phyloP scores from a whole-genome alignment of 2,113 vertebrate species.

The Synodontis membranacea region DNA sequence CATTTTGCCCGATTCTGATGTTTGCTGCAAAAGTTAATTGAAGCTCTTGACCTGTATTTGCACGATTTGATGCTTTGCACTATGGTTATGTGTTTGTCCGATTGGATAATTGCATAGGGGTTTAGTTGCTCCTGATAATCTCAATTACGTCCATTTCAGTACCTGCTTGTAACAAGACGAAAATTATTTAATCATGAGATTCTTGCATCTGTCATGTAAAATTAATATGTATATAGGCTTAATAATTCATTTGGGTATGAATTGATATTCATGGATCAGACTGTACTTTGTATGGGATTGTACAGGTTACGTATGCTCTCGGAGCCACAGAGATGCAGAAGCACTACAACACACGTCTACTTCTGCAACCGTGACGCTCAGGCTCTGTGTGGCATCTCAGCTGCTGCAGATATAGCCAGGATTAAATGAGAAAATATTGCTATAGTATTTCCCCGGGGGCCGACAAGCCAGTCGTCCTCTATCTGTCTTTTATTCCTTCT shows the following conservation, averaged over 20 bases:
- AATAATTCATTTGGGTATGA: not conserved
- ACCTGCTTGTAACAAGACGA: not conserved
- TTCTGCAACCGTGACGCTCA: not conserved
- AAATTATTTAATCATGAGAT: too few relatives aligned
- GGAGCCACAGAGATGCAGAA: not conserved
- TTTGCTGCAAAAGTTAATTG: not conserved
- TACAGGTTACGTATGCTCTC: not conserved
- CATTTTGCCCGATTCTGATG: not conserved
- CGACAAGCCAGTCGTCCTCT: conserved; percentile 4
- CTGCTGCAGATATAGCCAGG: conserved; percentile 3
- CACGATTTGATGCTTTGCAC: not conserved
- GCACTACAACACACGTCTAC: not conserved
- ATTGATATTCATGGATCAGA: conserved; percentile 16
- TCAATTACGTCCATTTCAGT: not conserved
- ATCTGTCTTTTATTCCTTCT: conserved; percentile 26
- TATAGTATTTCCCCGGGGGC: conserved; percentile 11
- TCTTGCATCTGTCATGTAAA: not conserved
- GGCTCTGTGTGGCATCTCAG: not conserved
- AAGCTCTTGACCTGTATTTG: not conserved
- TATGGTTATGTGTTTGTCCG: not conserved
- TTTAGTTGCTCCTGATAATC: not conserved
- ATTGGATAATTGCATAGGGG: not conserved
- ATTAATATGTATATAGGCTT: not conserved
- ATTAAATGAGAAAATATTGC: conserved; percentile 33
- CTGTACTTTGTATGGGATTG: not conserved